Evolutionary conservation across 2,888 invertebrate species (phyloP), one percentile per base, ranked within the genome.

Genomic region (Rhamphomyia laevipes): DNA sequence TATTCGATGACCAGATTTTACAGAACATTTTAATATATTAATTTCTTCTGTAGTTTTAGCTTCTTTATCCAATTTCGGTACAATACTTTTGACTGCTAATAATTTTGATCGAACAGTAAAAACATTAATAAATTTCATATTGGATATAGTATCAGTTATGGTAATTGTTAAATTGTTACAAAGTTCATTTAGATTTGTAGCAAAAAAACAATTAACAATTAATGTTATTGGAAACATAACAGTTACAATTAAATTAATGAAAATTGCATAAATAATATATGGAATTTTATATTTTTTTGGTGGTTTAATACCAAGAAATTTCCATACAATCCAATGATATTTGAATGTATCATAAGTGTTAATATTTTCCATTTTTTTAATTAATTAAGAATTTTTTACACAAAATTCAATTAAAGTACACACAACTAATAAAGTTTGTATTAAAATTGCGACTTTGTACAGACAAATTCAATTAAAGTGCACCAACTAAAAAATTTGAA

Each of bases 261-360:
- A 0, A 1, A 64, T 16, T 0, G 61, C 52, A 43, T 61, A 62
- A 4, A 50, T 1, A 4, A 48, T 44, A 46, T 62, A 65, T 4
- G 50, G 10, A 1, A 53, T 47, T 3, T 48, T 51, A n/a, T 4
- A 35, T 7, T 13, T 35, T 1, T 35, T 17, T 1, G 61, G 59
- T 1, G 53, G 57, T 23, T 63, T 53, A 7, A 67, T 49, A 0
- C 67, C 66, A 46, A 59, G 63, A 7, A 61, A 48, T 50, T 59
- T 47, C 68, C 68, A 66, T 1, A 64, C 61, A 6, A 53, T 51
- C 65, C 65, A 68, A 38, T 67, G 66, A 48, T 65, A 63, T 2
- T 52, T 51, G n/a, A 68, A 59, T 0, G 61, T n/a, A n/a, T n/a
- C n/a, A n/a, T n/a, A n/a, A n/a, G n/a, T n/a, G n/a, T n/a, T n/a